A percentile compares a stretch with the other conserved stretches of the same genome.
Conservation (phyloP, 2,113 vertebrate genomes). For the Poecile atricapillus region DNA sequence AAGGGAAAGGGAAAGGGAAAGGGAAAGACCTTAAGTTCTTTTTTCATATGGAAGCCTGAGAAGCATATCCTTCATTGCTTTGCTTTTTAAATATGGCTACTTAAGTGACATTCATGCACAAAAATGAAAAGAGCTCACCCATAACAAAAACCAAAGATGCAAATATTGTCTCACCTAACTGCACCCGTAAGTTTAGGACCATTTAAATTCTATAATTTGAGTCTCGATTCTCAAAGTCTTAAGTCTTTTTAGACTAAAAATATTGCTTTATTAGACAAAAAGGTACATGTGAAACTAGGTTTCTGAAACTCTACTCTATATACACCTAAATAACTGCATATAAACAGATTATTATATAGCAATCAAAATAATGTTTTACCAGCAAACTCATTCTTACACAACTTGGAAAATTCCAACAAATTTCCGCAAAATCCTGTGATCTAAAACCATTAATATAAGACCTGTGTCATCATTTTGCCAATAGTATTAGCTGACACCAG, state of each 20-base stretch:
- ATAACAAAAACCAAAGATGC: neutral
- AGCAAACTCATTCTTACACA: neutral
- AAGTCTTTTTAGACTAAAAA: neutral
- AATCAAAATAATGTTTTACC: neutral
- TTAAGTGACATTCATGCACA: neutral
- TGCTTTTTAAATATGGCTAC: neutral
- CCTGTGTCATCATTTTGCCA: neutral
- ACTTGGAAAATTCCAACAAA: neutral
- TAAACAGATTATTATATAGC: neutral
- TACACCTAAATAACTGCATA: neutral
- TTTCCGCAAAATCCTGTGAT: neutral
- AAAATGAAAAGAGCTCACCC: neutral
- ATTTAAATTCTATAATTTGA: neutral
- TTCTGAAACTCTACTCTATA: neutral
- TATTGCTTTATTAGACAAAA: slow-evolving; percentile 4
- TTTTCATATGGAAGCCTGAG: neutral
- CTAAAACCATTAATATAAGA: neutral
- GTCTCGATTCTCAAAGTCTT: neutral
- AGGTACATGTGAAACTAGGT: neutral
- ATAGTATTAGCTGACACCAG: neutral
- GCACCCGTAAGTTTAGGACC: neutral
- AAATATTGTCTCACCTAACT: neutral
- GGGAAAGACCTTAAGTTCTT: neutral
- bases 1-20: no score
- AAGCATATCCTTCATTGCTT: neutral